A percentile compares a stretch with the other conserved stretches of the same genome.
phyloP scores from a whole-genome alignment of 1,140 invertebrate genomes.

The Heliconius nattereri region DNA sequence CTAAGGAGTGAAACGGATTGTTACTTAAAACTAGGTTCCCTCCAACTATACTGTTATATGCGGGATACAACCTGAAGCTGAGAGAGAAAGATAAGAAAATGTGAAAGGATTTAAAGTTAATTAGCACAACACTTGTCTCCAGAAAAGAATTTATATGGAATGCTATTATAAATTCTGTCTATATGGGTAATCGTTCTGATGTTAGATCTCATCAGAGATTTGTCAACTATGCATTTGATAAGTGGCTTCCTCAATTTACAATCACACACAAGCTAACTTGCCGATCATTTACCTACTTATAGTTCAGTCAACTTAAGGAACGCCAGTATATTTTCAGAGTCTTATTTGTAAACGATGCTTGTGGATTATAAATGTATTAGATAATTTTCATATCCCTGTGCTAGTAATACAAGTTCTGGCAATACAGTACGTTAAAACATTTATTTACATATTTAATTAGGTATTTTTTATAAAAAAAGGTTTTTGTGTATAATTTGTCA shows the following conservation, averaged over 20 bases:
- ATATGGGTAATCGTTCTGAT: constrained; percentile 50
- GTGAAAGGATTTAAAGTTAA: background rate
- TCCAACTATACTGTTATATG: too few relatives aligned
- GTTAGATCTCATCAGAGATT: constrained; percentile 64
- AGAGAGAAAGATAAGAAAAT: background rate
- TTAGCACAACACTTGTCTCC: constrained; percentile 4
- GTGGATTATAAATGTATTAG: too few relatives aligned
- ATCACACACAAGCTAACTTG: constrained; percentile 51
- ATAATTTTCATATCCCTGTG: too few relatives aligned
- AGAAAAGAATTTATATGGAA: constrained; percentile 26
- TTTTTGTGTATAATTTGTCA: background rate
- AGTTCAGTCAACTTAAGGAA: constrained; percentile 53
- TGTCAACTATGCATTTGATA: constrained; percentile 62
- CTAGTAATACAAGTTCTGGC: too few relatives aligned
- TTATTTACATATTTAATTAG: too few relatives aligned
- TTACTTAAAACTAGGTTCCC: too few relatives aligned
- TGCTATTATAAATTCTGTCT: constrained; percentile 32
- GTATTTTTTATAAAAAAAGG: background rate
- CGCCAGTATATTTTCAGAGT: background rate
- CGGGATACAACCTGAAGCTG: too few relatives aligned
- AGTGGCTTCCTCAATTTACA: constrained; percentile 72
- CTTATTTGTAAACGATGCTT: background rate
- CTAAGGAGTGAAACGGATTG: too few relatives aligned
- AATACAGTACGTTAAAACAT: too few relatives aligned
- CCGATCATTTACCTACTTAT: constrained; percentile 66